Base-by-base conservation (phyloP, 2,888 invertebrate genomes). In the Lithophane socia region DNA sequence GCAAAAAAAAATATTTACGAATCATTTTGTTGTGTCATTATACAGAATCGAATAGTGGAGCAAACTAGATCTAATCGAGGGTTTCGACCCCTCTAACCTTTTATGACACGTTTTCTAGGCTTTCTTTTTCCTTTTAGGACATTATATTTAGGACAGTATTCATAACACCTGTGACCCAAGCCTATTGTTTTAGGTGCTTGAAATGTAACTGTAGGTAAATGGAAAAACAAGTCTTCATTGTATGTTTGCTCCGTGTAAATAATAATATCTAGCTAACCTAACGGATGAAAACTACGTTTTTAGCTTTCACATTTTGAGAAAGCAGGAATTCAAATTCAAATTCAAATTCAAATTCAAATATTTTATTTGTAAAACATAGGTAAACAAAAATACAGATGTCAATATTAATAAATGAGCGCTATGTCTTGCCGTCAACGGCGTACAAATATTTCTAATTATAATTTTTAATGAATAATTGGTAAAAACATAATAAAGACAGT, bases 31-130 rank as follows among this genome's bases (percentile, higher is more conserved):
- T 74, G 49, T 73, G 52, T 58, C 4, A 10, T n/a, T 56, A 1
- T 13, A 56, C 24, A 24, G n/a, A 56, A 56, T 56, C 12, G n/a
- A 16, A 49, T 7, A 29, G 29, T 54, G 49, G 5, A 64, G 58
- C 63, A 75, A 77, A 75, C 68, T 64, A 44, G 44, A 72, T 77
- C 56, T 65, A 77, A 85, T 76, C 75, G 74, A 75, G 63, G 44
- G 58, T 56, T 60, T 64, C 68, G 29, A 49, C 49, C 60, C 70
- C 42, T 71, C 9, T 56, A 58, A 37, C 18, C 37, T 64, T 13
- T 37, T 18, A 37, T 13, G 65, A 69, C 29, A 60, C 21, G 37
- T 52, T 63, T 61, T 52, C 47, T 37, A 47, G 54, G 42, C n/a
- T 70, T 73, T 63, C 18, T 49, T 61, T 67, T 63, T 67, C 44